Conservation (phyloP, 2,797 vertebrate species). For the Pseudopleuronectes americanus region DNA sequence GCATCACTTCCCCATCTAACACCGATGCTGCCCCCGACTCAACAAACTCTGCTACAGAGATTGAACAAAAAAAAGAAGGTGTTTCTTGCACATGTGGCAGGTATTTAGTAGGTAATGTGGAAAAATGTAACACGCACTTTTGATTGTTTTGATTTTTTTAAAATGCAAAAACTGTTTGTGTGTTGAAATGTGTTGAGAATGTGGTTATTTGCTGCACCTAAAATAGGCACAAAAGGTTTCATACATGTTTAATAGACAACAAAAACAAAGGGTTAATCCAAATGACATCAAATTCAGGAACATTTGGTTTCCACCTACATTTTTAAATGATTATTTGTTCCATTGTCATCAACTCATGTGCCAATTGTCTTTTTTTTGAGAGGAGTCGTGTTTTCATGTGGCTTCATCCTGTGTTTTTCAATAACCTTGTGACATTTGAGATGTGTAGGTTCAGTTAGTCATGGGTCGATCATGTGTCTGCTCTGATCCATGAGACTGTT, state of each 20-base stretch:
- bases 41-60: slow-evolving; percentile 85
- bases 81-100: slow-evolving; percentile 89
- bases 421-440: slow-evolving; percentile 8
- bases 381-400: slow-evolving; percentile 14
- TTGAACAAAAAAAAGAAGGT: slow-evolving; percentile 77
- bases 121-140: slow-evolving; percentile 76
- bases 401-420: slow-evolving; percentile 31
- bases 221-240: slow-evolving; percentile 53
- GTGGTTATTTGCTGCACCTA: slow-evolving; percentile 64
- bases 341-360: slow-evolving; percentile 47
- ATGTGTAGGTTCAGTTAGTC: slow-evolving; percentile 12
- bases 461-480: slow-evolving; percentile 45
- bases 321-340: slow-evolving; percentile 32
- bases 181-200: slow-evolving; percentile 72
- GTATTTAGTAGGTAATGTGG: slow-evolving; percentile 83
- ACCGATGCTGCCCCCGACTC: slow-evolving; percentile 79
- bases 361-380: slow-evolving; percentile 46
- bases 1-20: slow-evolving; percentile 81
- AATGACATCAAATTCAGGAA: slow-evolving; percentile 41
- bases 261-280: slow-evolving; percentile 21
- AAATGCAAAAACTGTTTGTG: slow-evolving; percentile 61
- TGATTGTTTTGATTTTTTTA: slow-evolving; percentile 66
- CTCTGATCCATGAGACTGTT: slow-evolving; percentile 34
- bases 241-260: slow-evolving; percentile 61
- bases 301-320: slow-evolving; percentile 34